Evolutionary conservation across 53 echinoderm and acorn worm species (phyloP), one percentile per base, ranked within the genome.

Genomic region (Henricia sp.): DNA sequence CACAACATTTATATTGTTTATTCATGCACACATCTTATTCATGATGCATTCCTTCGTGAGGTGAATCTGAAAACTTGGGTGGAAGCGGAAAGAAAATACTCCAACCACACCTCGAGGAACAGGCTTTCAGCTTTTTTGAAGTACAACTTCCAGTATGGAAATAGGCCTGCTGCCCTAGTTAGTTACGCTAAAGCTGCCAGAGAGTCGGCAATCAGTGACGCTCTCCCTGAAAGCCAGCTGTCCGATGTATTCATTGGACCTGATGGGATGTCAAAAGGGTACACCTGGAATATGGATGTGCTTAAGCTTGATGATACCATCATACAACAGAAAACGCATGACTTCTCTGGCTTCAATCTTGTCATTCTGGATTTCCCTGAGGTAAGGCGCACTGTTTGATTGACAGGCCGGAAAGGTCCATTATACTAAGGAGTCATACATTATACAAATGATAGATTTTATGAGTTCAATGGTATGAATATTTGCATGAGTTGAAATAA

Each of bases 111-210:
- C 9, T 68, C 68, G 42, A 38, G 68, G 24, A 28, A 38, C 21
- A 68, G 68, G 38, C 68, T 68, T 68, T 68, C 68, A 40, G 68
- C 68, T 16, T 68, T 68, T 42, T n/a, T 68, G 68, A 68, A 68
- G 9, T 40, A 68, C 41, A 68, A 68, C 21, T 68, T 40, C 41
- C 68, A 68, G 26, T 68, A 68, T 40, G 68, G 68, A 21, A 68
- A 68, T 25, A 68, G 68, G 41, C 68, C 68, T 25, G 38, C 68
- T 40, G 68, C 68, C 17, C 68, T 68, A 40, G 68, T 68, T 16
- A 42, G 40, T 3, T 68, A 68, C 23, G 68, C 68, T 23, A 68
- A 68, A 26, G 39, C 68, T 10, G 68, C 68, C 39, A 68, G 68
- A 37, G 2, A 41, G 19, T 8, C 68, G 19, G 21, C 40, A 0